Evolutionary conservation across 2,797 vertebrate species (phyloP).

Genomic region (Crocidura indochinensis): DNA sequence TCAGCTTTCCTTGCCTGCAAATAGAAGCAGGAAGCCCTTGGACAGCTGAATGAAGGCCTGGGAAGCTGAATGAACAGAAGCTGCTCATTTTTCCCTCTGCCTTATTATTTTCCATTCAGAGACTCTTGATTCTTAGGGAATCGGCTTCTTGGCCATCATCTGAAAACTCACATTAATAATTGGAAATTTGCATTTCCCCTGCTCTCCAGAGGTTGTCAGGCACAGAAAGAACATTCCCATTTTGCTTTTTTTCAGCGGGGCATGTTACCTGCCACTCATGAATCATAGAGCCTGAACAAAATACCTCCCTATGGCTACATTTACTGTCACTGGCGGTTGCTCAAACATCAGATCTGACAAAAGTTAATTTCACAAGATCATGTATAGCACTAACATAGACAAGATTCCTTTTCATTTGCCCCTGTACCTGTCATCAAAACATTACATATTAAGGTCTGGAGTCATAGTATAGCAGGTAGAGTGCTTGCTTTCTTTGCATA

Average conservation of each 20-base stretch:
- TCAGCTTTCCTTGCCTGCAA: constrained; percentile 22
- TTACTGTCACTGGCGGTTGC: constrained; percentile 43
- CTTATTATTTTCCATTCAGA: constrained; percentile 51
- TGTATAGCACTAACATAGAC: constrained; percentile 2
- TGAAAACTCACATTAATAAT: constrained; percentile 44
- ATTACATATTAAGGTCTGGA: neutral
- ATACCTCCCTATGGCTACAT: constrained; percentile 41
- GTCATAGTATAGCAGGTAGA: too few species aligned
- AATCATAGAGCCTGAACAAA: constrained; percentile 40
- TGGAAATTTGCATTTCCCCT: neutral
- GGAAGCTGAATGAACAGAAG: neutral
- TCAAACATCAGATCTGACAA: constrained; percentile 18
- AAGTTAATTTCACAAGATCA: constrained; percentile 60
- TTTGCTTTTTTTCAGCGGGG: constrained; percentile 31
- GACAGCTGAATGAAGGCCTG: neutral
- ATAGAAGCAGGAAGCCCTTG: constrained; percentile 31
- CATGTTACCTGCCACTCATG: constrained; percentile 18
- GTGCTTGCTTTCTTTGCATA: too few species aligned
- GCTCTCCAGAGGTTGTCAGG: neutral
- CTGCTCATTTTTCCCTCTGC: constrained; percentile 1
- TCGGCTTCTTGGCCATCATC: constrained; percentile 41
- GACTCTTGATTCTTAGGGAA: constrained; percentile 41
- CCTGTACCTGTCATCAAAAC: constrained; percentile 57
- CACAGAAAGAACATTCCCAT: constrained; percentile 29
- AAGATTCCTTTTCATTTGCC: neutral